These are phyloP conservation scores for Carlito syrichta DNA, from an alignment of 2,113 vertebrate genomes.

Conservation along the genomic window DNA sequence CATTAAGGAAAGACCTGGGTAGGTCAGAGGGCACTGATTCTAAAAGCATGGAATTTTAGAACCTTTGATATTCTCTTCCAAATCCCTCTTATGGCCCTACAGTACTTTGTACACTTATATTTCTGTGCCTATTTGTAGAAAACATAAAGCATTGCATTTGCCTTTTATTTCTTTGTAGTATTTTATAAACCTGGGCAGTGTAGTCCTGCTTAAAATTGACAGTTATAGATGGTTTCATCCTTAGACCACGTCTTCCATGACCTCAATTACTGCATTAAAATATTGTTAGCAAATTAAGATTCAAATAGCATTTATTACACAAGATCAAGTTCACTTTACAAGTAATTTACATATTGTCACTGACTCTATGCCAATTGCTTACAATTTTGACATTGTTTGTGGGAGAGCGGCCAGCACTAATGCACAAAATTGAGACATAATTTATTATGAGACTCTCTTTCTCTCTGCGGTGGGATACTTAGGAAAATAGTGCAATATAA, in stretches of 20 bases:
- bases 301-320: constrained; percentile 80
- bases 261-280: constrained; percentile 84
- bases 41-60: neutral
- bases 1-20: neutral
- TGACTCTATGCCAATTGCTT: constrained; percentile 75
- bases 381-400: constrained; percentile 70
- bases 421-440: constrained; percentile 45
- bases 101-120: neutral
- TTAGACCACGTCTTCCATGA: constrained; percentile 77
- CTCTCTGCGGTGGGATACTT: constrained; percentile 18
- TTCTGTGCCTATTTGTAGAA: neutral
- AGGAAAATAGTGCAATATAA: neutral
- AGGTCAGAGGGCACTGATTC: neutral
- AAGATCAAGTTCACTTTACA: constrained; percentile 76
- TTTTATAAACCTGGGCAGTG: constrained; percentile 43
- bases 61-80: neutral
- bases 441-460: constrained; percentile 62
- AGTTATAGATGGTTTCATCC: constrained; percentile 80
- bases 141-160: neutral
- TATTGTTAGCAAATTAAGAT: constrained; percentile 85
- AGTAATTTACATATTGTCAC: constrained; percentile 82
- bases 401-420: constrained; percentile 73
- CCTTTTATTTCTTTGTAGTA: constrained; percentile 14
- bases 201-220: constrained; percentile 70
- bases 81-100: neutral